Base-by-base conservation (phyloP, 2,888 invertebrate genomes). In the Apomyelois bistriatella region DNA sequence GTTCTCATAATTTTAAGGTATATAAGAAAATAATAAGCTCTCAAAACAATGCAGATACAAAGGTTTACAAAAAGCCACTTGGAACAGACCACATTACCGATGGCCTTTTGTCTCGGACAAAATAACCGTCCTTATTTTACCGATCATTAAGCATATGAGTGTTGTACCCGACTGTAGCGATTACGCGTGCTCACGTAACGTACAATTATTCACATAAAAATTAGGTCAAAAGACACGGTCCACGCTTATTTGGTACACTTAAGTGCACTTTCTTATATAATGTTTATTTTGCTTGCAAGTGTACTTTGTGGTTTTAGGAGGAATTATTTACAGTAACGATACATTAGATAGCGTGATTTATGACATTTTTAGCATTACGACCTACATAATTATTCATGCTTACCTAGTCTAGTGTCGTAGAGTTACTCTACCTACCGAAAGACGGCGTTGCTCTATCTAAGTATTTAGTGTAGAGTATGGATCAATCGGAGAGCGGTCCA, bases 211-310 rank as follows among this genome's bases (percentile, higher is more conserved):
- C 66, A 70, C 72, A 71, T 73, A 68, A 74, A 80, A 85, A 81
- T 85, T 78, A 62, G 86, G 84, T 77, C 84, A 59, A 56, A 49
- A 66, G 79, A 65, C 61, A 66, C 68, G 70, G 68, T 53, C 61
- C 58, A 58, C 64, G 66, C 61, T 60, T 72, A 74, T 74, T 61
- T 52, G 57, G 64, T 64, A 61, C 62, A 61, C 52, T 52, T 52
- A 48, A 58, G 54, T 58, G 56, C 55, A 57, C 48, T 42, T 15
- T 43, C 48, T 55, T 42, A 52, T 36, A 22, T 52, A 52, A 52
- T 37, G 42, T 36, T 43, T 43, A 17, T 17, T 43, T 51, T 41
- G 17, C 22, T 22, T 43, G 37, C 37, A 13, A 22, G 22, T 22
- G 36, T 12, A 36, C 37, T n/a, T 7, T 37, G 36, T 48, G 48